Evolutionary conservation across 2,888 invertebrate genomes (phyloP).

Genomic region (Lumbricus terrestris): DNA sequence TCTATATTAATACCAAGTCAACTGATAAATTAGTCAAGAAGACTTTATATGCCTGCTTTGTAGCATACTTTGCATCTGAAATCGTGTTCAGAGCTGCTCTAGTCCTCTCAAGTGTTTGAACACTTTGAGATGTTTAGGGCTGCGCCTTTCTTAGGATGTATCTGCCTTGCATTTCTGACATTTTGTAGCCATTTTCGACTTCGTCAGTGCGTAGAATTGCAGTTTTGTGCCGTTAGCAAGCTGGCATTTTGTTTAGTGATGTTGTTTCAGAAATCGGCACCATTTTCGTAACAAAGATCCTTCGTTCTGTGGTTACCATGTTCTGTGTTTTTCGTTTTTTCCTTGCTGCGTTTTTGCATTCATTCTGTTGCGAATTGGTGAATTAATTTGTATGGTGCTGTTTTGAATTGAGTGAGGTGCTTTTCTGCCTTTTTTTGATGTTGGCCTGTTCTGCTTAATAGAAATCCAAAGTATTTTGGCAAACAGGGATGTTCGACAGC

Average conservation of each 20-base stretch:
- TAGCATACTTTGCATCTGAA: neutral
- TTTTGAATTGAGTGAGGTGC: neutral
- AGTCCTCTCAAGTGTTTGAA: neutral
- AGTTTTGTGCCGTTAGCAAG: neutral
- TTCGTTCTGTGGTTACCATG: neutral
- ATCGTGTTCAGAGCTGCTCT: neutral
- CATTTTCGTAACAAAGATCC: neutral
- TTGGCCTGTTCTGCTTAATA: neutral
- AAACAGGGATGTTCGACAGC: neutral
- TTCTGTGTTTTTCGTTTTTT: neutral
- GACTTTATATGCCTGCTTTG: constrained; percentile 3
- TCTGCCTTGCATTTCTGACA: neutral
- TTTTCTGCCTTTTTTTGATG: neutral
- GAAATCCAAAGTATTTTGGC: neutral
- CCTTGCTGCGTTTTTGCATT: neutral
- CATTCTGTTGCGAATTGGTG: neutral
- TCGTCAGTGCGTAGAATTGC: neutral
- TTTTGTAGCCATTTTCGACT: constrained; percentile 3
- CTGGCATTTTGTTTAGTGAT: neutral
- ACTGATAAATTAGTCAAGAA: neutral
- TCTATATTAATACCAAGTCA: neutral
- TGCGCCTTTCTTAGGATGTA: neutral
- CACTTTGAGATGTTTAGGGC: neutral
- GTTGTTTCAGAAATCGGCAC: neutral
- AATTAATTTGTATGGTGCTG: neutral